Conservation (phyloP, 2,888 invertebrate species). For the Cheilosia variabilis region DNA sequence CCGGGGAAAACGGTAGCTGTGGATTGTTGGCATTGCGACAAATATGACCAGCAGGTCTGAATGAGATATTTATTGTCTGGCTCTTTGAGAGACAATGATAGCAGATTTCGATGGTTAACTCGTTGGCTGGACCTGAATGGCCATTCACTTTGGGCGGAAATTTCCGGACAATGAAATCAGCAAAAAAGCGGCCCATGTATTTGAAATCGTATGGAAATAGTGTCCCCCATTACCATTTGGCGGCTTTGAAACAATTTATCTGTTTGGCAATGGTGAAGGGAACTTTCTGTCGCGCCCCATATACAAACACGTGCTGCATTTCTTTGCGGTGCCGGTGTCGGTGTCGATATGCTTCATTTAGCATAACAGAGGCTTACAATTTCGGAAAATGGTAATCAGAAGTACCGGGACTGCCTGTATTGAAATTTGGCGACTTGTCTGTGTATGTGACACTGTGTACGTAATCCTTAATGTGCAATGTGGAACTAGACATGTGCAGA, state of each 20-base stretch:
- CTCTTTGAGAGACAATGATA: slow-evolving; percentile 8
- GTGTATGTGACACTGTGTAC: too few relatives aligned
- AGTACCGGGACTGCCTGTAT: neutral
- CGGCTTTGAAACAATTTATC: slow-evolving; percentile 25
- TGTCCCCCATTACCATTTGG: neutral
- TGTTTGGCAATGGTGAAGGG: slow-evolving; percentile 51
- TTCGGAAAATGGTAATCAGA: neutral
- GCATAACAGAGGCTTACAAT: neutral
- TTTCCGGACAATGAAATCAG: slow-evolving; percentile 16
- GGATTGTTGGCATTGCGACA: slow-evolving; percentile 33
- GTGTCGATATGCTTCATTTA: slow-evolving; percentile 29
- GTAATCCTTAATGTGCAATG: too few relatives aligned
- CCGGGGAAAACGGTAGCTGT: slow-evolving; percentile 11
- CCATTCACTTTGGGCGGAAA: slow-evolving; percentile 50
- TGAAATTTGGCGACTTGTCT: neutral
- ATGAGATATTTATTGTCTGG: slow-evolving; percentile 7
- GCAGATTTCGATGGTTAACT: slow-evolving; percentile 38
- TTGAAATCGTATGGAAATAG: slow-evolving; percentile 9
- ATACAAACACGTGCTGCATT: slow-evolving; percentile 45
- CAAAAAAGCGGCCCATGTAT: slow-evolving; percentile 4
- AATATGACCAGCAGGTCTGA: slow-evolving; percentile 44
- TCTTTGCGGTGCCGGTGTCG: slow-evolving; percentile 15
- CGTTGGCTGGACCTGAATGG: slow-evolving; percentile 39
- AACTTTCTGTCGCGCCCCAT: slow-evolving; percentile 43
- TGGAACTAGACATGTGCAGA: too few relatives aligned